Evolutionary conservation across 2,113 vertebrate genomes (phyloP), one percentile per base, ranked within the genome.

Genomic region (Lethenteron camtschaticum): DNA sequence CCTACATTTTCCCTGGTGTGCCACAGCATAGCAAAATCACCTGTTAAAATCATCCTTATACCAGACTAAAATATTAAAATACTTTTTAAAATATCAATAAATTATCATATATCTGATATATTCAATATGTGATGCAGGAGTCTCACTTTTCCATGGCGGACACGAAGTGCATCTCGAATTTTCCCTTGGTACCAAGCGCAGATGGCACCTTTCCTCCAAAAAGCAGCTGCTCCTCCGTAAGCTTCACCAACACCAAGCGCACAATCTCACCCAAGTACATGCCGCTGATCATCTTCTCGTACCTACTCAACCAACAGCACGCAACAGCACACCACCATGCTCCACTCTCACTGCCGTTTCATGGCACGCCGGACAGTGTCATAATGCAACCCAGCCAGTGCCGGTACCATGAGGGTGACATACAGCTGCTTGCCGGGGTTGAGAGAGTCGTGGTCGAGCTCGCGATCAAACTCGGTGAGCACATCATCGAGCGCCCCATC

Each of bases 261-360:
- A 96, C 92, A 73, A 99, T 79, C 75, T 99, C 94, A 0, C 94
- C 94, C 88, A 96, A 87, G 80, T 99, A 99, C 87, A 99, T 82
- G 3, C 92, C 92, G 0, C 94, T 91, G 76, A 99, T 91, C 92
- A 99, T 95, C 83, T 99, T 99, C 80, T 99, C 92, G 78, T 95
- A 99, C 71, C 94, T 99, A 76, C 75, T 71, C 72, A 3, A 73
- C 13, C 69, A 66, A 41, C 41, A 41, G 41, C 41, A 41, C 5
- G 5, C 41, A 41, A 41, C 41, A 41, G 5, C 41, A 41, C 41
- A 41, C 41, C 41, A 41, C 41, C 41, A 41, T 41, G 41, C 41
- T 41, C 41, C 41, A 41, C 41, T 41, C 41, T 41, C 41, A 41
- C 41, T 41, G 41, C 5, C 41, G 41, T 41, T 41, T 41, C 41